A percentile compares a stretch with the other conserved stretches of the same genome.
These are phyloP conservation scores for Heliconius eleuchia DNA, from an alignment of 1,140 invertebrate species.

Conservation along the genomic window DNA sequence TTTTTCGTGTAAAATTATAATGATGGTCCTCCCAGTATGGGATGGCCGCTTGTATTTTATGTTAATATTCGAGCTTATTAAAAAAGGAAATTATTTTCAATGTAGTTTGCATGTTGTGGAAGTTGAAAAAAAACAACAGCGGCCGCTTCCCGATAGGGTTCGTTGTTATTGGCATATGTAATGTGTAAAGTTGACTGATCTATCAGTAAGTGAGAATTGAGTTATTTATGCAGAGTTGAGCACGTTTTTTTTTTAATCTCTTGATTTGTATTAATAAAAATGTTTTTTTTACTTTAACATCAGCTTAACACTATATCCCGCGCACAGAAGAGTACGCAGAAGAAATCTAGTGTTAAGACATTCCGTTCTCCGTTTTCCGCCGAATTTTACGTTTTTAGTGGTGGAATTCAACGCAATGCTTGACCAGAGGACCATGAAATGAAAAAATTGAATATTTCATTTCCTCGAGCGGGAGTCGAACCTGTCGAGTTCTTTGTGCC, in stretches of 20 bases:
- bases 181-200: slow-evolving; percentile 49
- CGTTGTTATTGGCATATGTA: slow-evolving; percentile 57
- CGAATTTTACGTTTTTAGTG: not conserved
- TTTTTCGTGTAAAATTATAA: slow-evolving; percentile 76
- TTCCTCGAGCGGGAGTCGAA: no score
- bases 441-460: no score
- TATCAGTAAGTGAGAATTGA: slow-evolving; percentile 29
- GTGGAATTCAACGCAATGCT: no score
- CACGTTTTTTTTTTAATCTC: not conserved
- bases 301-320: not conserved
- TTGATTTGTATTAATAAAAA: no score
- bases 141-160: slow-evolving; percentile 48
- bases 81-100: slow-evolving; percentile 72
- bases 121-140: slow-evolving; percentile 49
- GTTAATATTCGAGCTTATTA: slow-evolving; percentile 74
- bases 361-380: no score
- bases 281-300: no score
- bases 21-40: slow-evolving; percentile 77
- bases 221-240: not conserved
- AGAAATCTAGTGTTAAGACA: no score
- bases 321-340: no score
- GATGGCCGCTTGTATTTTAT: slow-evolving; percentile 67
- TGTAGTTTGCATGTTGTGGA: slow-evolving; percentile 60
- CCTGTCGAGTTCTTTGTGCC: no score
- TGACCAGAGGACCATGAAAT: no score